Evolutionary conservation across 64 coral and sea anemone genomes (phyloP).

Genomic region (Actinia equina): DNA sequence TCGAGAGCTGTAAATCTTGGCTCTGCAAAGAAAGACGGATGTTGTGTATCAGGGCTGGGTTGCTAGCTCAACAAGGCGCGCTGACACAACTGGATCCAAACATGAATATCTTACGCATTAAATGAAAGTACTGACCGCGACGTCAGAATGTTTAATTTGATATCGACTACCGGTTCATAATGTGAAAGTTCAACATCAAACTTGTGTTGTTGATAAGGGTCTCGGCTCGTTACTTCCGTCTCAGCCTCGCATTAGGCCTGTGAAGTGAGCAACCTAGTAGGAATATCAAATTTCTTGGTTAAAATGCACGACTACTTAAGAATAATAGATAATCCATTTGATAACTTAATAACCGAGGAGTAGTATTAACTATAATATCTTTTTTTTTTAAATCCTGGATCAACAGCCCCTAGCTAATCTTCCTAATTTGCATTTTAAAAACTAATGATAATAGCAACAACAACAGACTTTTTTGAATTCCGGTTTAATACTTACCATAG

Average conservation of each 20-base stretch:
- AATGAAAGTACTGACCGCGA: neutral
- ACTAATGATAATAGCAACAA: neutral
- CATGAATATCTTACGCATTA: neutral
- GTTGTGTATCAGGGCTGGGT: neutral
- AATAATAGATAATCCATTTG: neutral
- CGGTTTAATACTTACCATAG: neutral
- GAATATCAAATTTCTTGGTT: no score
- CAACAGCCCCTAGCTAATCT: neutral
- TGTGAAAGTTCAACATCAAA: slow-evolving; percentile 1
- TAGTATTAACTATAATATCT: no score
- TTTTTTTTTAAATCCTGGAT: neutral
- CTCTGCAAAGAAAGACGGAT: slow-evolving; percentile 10
- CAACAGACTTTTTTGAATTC: neutral
- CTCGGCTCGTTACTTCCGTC: neutral
- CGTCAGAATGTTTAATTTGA: neutral
- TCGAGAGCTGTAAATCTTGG: neutral
- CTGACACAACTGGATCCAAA: neutral
- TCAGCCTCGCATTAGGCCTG: neutral
- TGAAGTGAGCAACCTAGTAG: no score
- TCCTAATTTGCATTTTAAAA: neutral
- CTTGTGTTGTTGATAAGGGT: neutral
- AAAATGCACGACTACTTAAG: neutral
- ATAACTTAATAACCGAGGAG: no score
- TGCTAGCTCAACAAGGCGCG: neutral
- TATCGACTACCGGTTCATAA: slow-evolving; percentile 13